Evolutionary conservation across 2,113 vertebrate genomes (phyloP), one percentile per base, ranked within the genome.

Genomic region (Gymnorhina tibicen): DNA sequence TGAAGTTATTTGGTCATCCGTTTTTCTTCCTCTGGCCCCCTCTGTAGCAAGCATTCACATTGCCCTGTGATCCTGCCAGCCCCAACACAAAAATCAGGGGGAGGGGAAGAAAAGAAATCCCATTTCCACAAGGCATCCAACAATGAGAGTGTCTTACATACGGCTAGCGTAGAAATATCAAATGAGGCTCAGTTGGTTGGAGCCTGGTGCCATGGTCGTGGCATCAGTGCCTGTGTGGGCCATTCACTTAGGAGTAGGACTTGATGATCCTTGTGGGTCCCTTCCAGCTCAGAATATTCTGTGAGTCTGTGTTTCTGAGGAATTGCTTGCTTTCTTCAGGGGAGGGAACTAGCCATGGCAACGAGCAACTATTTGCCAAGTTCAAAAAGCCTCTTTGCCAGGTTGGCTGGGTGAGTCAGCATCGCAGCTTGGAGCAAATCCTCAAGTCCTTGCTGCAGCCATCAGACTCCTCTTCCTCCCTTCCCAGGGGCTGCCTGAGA

Each of bases 1-100:
- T 87, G 76, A 73, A 95, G 90, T 93, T 97, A 95, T 75, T 91
- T 92, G 92, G 96, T 86, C 87, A 84, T 93, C 1, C 24, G 4
- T 94, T 95, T 94, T 82, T 37, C 24, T 78, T 93, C 53, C 69
- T 91, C 60, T 7, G 7, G 13, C 30, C 68, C 7, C 16, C 9
- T 67, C 28, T 2, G 4, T 64, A 91, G 70, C 5, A 9, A 62
- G 37, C 37, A 13, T 89, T 94, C 7, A 0, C 47, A n/a, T 50
- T 87, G 62, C 55, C 58, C 60, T 80, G 28, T 28, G 18, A 64
- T 86, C 47, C 53, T 91, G 30, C 30, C 26, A 75, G 52, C 49
- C 37, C 73, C 59, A 84, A 41, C 73, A 70, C 26, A 79, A 74
- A 90, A 83, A 75, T 84, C 41, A 41, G 22, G 41, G 14, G 23